phyloP scores from a whole-genome alignment of 2,888 invertebrate species.

The Bruchidius siliquastri region DNA sequence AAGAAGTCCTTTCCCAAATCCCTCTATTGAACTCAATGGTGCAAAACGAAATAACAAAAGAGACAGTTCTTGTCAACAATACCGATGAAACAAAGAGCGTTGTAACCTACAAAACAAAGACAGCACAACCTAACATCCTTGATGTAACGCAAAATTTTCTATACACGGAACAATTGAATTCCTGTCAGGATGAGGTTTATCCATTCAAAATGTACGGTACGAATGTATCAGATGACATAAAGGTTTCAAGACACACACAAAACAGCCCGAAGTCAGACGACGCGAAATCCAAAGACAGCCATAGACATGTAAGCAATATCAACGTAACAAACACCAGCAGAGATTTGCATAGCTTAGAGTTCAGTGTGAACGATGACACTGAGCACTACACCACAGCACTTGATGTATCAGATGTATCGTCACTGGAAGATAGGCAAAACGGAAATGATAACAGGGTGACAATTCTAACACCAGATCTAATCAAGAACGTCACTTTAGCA shows the following conservation, averaged over 20 bases:
- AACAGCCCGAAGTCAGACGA: constrained; percentile 46
- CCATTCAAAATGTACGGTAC: constrained; percentile 49
- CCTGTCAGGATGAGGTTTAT: constrained; percentile 28
- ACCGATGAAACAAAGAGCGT: constrained; percentile 32
- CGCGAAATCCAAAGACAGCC: constrained; percentile 27
- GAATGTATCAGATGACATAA: constrained; percentile 60
- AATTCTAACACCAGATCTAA: constrained; percentile 44
- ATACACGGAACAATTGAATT: constrained; percentile 35
- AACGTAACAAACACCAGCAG: constrained; percentile 33
- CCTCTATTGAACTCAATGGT: constrained; percentile 23
- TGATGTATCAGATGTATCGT: constrained; percentile 49
- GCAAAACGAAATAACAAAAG: constrained; percentile 14
- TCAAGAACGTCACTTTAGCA: constrained; percentile 43
- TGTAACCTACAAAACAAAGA: constrained; percentile 21
- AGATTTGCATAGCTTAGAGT: constrained; percentile 32
- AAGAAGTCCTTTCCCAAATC: constrained; percentile 21
- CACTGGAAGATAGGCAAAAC: constrained; percentile 9
- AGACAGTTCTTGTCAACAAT: constrained; percentile 15
- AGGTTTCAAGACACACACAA: constrained; percentile 58
- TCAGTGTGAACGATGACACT: constrained; percentile 36
- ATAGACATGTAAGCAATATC: constrained; percentile 30
- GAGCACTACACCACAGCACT: constrained; percentile 49
- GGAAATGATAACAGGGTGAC: constrained; percentile 44
- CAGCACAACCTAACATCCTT: constrained; percentile 15
- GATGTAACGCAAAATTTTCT: constrained; percentile 37